A percentile compares a stretch with the other conserved stretches of the same genome.
phyloP scores from a whole-genome alignment of 1,140 invertebrate genomes.

The Diorhabda carinulata region DNA sequence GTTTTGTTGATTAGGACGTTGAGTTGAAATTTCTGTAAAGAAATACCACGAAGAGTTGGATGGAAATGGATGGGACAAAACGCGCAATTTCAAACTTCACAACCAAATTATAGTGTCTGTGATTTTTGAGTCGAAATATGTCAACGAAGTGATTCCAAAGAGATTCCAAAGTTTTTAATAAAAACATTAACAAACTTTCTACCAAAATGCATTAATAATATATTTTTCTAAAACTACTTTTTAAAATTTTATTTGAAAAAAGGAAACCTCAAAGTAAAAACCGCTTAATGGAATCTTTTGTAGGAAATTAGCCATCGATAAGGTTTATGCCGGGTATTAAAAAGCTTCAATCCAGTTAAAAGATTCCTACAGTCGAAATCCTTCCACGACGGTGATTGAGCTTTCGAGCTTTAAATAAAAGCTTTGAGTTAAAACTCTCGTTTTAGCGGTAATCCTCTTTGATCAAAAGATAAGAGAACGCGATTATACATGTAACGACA shows the following conservation, averaged over 20 bases:
- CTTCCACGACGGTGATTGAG: conserved; percentile 6
- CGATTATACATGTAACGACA: conserved; percentile 2
- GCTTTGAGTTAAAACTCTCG: not conserved
- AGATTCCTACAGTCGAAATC: conserved; percentile 1
- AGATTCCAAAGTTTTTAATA: too few relatives aligned
- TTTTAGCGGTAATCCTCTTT: not conserved
- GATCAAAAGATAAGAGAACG: conserved; percentile 13
- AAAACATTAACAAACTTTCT: too few relatives aligned
- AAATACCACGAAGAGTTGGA: too few relatives aligned
- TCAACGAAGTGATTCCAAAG: too few relatives aligned
- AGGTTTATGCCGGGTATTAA: conserved; percentile 3
- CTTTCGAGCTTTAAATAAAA: not conserved
- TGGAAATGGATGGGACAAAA: too few relatives aligned
- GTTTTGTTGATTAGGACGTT: too few relatives aligned
- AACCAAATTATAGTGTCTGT: too few relatives aligned
- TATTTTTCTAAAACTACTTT: not conserved
- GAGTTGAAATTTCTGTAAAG: too few relatives aligned
- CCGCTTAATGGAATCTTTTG: not conserved
- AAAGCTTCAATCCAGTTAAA: not conserved
- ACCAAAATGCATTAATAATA: too few relatives aligned
- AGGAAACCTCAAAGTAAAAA: conserved; percentile 1
- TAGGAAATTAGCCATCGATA: conserved; percentile 5
- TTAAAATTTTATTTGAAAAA: not conserved
- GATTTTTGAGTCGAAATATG: too few relatives aligned
- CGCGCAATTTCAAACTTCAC: too few relatives aligned